Evolutionary conservation across 2,888 invertebrate species (phyloP), one percentile per base, ranked within the genome.

Genomic region (Acronicta leporina): DNA sequence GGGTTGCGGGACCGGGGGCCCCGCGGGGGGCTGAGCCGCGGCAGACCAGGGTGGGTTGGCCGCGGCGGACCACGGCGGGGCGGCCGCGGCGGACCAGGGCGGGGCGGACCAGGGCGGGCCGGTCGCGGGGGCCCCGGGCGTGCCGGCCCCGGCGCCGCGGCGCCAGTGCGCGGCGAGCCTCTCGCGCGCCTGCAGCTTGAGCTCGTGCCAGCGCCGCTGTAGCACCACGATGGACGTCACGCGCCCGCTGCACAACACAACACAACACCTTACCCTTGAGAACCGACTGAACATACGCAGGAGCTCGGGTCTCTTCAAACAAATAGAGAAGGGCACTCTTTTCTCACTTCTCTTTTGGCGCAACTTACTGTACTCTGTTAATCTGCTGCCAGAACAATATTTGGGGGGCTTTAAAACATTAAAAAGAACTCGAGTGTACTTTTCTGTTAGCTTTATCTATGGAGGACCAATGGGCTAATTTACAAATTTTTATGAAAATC

Each of bases 201-300:
- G 74, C 72, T 84, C 84, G 75, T 73, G 67, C 86, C 86, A 86
- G 58, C 86, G 86, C 16, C 83, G 80, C 76, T 85, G 86, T 68
- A 86, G 76, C 65, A 77, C 67, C 59, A 85, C 58, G 20, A 73
- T 52, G 11, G 83, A 77, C 62, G 56, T 65, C 41, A 9, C 6
- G 16, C 60, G 66, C 5, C 72, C 71, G 20, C 70, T 74, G 64
- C 7, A 5, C 38, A 20, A n/a, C 52, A 44, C n/a, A 41, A 6
- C 25, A n/a, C 25, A 27, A 44, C 16, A 8, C 11, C 14, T 14
- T 41, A 8, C 40, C 4, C 1, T 4, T 25, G 25, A 25, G 25
- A 2, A 25, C 25, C 5, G 5, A 2, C 2, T 5, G 2, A 25
- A 25, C 25, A 25, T 5, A 25, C 25, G 5, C 25, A 25, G 5